Evolutionary conservation across 2,888 invertebrate genomes (phyloP).

Genomic region (Papilio elwesi): DNA sequence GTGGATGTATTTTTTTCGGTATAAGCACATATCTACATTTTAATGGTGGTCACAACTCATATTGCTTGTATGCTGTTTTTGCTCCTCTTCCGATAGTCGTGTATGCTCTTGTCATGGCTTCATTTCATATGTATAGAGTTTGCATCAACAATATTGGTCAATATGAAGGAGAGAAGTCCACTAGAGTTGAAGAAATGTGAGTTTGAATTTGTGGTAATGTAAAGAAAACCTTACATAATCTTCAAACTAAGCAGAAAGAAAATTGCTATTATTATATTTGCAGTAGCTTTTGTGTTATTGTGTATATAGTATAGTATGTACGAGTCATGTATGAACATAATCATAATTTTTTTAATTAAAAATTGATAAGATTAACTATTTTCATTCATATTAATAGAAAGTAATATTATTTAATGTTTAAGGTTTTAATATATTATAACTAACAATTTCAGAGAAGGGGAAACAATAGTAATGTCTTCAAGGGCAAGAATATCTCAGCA

Average conservation of each 20-base stretch:
- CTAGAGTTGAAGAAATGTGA: conserved; percentile 80
- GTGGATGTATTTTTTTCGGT: conserved; percentile 88
- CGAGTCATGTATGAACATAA: too few relatives aligned
- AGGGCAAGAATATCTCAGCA: conserved; percentile 84
- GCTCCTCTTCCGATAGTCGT: conserved; percentile 86
- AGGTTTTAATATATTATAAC: neutral
- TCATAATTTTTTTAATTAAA: too few relatives aligned
- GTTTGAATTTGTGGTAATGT: conserved; percentile 45
- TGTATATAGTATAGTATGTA: too few relatives aligned
- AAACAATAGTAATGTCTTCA: conserved; percentile 86
- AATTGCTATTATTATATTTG: too few relatives aligned
- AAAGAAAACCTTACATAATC: neutral
- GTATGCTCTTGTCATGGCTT: conserved; percentile 86
- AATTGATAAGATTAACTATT: too few relatives aligned
- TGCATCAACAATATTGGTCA: conserved; percentile 84
- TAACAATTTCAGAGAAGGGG: conserved; percentile 85
- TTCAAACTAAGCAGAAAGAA: too few relatives aligned
- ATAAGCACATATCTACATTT: conserved; percentile 85
- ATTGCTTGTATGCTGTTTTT: conserved; percentile 88
- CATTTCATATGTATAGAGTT: conserved; percentile 88
- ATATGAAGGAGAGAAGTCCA: conserved; percentile 77
- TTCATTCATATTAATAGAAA: too few relatives aligned
- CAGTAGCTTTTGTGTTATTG: too few relatives aligned
- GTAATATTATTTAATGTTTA: neutral
- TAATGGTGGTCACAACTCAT: conserved; percentile 86